These are phyloP conservation scores for Ailuropoda melanoleuca DNA, from an alignment of 2,113 vertebrate species.

Conservation along the genomic window DNA sequence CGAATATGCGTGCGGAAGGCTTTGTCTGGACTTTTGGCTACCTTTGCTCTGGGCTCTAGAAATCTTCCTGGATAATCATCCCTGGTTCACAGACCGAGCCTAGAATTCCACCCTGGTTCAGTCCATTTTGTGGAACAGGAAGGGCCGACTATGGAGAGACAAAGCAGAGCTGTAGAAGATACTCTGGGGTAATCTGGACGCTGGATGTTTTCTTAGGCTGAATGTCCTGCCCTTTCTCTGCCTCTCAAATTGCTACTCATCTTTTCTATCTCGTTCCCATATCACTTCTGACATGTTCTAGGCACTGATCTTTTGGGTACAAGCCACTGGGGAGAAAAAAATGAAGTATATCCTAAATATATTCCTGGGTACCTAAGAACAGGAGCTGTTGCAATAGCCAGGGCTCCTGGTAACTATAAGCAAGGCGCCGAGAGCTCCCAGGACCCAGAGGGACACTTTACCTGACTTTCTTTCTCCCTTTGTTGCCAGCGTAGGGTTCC, in stretches of 20 bases:
- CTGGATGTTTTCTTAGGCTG: not conserved
- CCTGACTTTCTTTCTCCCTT: not conserved
- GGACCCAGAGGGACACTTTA: not conserved
- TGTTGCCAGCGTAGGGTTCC: not conserved
- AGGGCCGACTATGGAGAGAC: not conserved
- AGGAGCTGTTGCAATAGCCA: not conserved
- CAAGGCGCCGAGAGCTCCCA: not conserved
- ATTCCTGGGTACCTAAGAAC: not conserved
- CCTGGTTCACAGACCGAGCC: not conserved
- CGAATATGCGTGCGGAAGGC: fast-evolving
- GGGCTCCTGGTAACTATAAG: not conserved
- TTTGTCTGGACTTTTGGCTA: not conserved
- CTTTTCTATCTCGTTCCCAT: not conserved
- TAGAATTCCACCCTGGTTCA: not conserved
- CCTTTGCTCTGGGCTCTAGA: not conserved
- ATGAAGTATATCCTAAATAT: not conserved
- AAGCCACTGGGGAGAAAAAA: not conserved
- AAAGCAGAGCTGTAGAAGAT: not conserved
- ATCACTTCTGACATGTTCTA: not conserved
- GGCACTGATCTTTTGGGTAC: not conserved
- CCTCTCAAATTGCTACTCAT: not conserved
- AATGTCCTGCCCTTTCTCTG: not conserved
- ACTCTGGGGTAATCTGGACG: fast-evolving
- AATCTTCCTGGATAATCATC: not conserved
- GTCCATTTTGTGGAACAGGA: not conserved